Evolutionary conservation across 2,888 invertebrate genomes (phyloP).

Genomic region (Clostera curtula): DNA sequence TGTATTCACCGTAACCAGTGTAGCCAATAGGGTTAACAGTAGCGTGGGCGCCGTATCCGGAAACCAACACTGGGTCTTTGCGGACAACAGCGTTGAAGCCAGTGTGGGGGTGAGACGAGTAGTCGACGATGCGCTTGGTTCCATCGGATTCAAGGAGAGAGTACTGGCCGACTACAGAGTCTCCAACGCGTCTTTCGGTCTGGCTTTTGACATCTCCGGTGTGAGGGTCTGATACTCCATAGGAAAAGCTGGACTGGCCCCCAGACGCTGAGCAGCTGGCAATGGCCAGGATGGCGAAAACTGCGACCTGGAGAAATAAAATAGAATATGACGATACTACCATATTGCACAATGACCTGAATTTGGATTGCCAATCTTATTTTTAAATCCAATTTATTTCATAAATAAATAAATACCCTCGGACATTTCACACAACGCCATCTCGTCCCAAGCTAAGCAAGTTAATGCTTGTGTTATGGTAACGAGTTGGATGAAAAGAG

Average conservation of each 20-base stretch:
- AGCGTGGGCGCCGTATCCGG: constrained; percentile 5
- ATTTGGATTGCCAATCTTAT: too few species aligned
- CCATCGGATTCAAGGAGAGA: constrained; percentile 67
- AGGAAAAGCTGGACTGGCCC: constrained; percentile 57
- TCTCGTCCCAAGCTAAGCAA: too few species aligned
- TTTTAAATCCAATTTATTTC: too few species aligned
- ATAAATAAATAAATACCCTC: too few species aligned
- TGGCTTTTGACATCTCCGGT: constrained; percentile 71
- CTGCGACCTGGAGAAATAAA: constrained; percentile 41
- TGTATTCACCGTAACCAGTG: constrained; percentile 3
- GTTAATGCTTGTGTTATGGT: too few species aligned
- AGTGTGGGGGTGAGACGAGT: constrained; percentile 57
- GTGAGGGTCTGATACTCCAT: constrained; percentile 65
- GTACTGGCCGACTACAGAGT: constrained; percentile 64
- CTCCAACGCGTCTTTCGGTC: constrained; percentile 62
- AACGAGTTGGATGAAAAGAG: too few species aligned
- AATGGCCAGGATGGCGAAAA: constrained; percentile 38
- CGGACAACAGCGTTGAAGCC: constrained; percentile 69
- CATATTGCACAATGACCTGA: too few species aligned
- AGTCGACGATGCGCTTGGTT: constrained; percentile 63
- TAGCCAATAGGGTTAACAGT: constrained; percentile 2
- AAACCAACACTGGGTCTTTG: constrained; percentile 35
- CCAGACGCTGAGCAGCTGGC: constrained; percentile 33
- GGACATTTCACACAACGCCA: too few species aligned
- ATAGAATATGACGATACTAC: too few species aligned